Evolutionary conservation across 2,888 invertebrate genomes (phyloP).

Genomic region (Platycnemis pennipes): DNA sequence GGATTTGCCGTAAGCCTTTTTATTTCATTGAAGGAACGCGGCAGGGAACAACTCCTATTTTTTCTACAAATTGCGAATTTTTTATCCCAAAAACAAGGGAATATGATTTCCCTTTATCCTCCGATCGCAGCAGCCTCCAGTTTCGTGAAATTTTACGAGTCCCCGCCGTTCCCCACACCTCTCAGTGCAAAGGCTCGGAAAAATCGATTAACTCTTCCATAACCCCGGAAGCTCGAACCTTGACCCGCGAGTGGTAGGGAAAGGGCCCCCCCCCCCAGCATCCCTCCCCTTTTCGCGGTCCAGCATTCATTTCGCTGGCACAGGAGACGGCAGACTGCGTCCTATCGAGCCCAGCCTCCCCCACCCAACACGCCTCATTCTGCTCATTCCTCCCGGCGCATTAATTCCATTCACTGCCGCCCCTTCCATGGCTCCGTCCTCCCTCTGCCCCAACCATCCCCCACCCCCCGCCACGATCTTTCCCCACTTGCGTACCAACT

Average conservation of each 20-base stretch:
- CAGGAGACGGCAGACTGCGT: background rate
- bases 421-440: background rate
- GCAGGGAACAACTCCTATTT: background rate
- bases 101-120: background rate
- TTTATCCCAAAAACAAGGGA: too few relatives aligned
- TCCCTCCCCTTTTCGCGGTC: background rate
- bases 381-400: background rate
- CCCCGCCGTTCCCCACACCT: background rate
- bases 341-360: too few relatives aligned
- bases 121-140: background rate
- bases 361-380: background rate
- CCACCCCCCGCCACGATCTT: background rate
- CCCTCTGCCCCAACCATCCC: background rate
- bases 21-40: background rate
- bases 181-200: background rate
- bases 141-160: background rate
- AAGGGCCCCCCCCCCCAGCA: background rate
- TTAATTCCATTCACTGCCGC: background rate
- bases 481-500: background rate
- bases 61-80: too few relatives aligned
- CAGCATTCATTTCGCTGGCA: background rate
- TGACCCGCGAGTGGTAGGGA: conserved; percentile 9
- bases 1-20: background rate
- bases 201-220: conserved; percentile 36
- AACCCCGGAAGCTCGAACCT: conserved; percentile 30